A percentile compares a stretch with the other conserved stretches of the same genome.
Conservation (phyloP, 2,113 vertebrate species). For the Prolemur simus region DNA sequence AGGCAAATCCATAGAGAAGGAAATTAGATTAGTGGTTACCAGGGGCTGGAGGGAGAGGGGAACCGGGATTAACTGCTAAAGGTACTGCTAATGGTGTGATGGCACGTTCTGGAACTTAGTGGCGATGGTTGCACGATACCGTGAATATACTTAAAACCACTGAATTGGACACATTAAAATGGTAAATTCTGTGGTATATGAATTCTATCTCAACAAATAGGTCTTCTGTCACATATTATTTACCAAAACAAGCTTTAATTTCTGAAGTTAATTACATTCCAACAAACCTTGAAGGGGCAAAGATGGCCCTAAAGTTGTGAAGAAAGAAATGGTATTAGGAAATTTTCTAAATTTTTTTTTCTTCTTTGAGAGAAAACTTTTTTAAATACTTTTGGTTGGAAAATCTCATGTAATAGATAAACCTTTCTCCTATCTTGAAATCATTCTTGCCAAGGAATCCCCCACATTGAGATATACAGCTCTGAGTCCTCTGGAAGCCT, state of each 20-base stretch:
- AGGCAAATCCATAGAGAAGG: background rate
- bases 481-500: background rate
- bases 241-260: constrained; percentile 25
- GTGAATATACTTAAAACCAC: constrained; percentile 8
- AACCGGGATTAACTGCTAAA: background rate
- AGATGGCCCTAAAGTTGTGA: background rate
- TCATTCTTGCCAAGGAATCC: background rate
- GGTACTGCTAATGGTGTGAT: background rate
- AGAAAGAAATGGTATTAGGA: background rate
- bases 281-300: background rate
- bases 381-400: background rate
- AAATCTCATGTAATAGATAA: background rate
- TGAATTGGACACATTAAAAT: background rate
- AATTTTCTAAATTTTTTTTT: background rate
- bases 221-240: background rate
- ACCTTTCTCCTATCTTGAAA: background rate
- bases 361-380: background rate
- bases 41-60: background rate
- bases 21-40: background rate
- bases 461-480: background rate
- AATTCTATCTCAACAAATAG: background rate
- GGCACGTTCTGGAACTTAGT: background rate
- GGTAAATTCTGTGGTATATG: background rate
- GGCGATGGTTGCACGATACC: background rate
- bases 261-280: constrained; percentile 18